Conservation (phyloP, 2,113 vertebrate genomes). For the Ariopsis seemanni region DNA sequence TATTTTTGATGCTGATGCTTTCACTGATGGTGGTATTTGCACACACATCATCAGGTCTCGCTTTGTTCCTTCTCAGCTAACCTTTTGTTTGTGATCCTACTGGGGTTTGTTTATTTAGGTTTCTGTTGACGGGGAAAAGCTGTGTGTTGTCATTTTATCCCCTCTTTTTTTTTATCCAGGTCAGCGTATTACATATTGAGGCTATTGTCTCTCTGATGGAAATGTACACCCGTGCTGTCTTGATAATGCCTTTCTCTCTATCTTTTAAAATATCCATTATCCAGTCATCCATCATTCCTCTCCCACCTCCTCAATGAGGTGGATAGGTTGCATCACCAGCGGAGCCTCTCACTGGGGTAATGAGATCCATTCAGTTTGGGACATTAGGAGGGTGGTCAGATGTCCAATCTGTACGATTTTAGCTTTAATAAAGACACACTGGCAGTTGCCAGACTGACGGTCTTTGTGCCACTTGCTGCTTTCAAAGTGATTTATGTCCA, state of each 20-base stretch:
- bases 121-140: neutral
- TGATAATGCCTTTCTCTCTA: constrained; percentile 15
- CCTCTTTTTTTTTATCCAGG: constrained; percentile 1
- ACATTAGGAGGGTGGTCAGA: constrained; percentile 9
- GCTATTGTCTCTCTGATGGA: constrained; percentile 32
- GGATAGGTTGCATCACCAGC: neutral
- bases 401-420: constrained; percentile 52
- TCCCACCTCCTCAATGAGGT: neutral
- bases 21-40: constrained; percentile 10
- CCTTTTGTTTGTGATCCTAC: constrained; percentile 15
- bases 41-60: neutral
- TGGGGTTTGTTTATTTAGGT: constrained; percentile 40
- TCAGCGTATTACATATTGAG: constrained; percentile 7
- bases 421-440: constrained; percentile 70
- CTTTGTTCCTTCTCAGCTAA: constrained; percentile 26
- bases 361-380: constrained; percentile 33
- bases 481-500: constrained; percentile 72
- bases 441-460: constrained; percentile 66
- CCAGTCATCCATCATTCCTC: constrained; percentile 38
- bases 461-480: constrained; percentile 59
- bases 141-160: constrained; percentile 3
- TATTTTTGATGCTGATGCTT: constrained; percentile 38
- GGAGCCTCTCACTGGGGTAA: neutral
- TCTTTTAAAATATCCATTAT: constrained; percentile 40
- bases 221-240: neutral